Percentiles rank a stretch among this genome's conserved stretches.
These are phyloP conservation scores for Ostrea denselamellosa DNA, from an alignment of 1,140 invertebrate species.

Conservation along the genomic window DNA sequence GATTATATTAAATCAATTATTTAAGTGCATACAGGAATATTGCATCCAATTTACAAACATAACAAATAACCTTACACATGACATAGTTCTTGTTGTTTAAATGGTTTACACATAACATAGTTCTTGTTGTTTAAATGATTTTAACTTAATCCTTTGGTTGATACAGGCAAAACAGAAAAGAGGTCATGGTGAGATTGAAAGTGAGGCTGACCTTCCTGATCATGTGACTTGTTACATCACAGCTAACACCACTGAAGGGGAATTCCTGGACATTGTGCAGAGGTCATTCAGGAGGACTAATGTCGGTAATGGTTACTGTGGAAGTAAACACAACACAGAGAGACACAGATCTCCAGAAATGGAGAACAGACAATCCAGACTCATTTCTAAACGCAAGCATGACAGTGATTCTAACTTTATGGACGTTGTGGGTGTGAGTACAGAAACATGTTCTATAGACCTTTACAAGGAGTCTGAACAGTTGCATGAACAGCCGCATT, in stretches of 20 bases:
- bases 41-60: too few species aligned
- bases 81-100: too few species aligned
- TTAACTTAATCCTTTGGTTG: too few species aligned
- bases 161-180: background rate
- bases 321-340: background rate
- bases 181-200: slow-evolving; percentile 2
- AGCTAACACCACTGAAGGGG: slow-evolving; percentile 62
- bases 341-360: background rate
- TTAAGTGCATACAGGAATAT: too few species aligned
- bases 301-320: background rate
- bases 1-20: too few species aligned
- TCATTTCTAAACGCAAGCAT: background rate
- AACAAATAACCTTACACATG: too few species aligned
- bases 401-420: background rate
- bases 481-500: background rate
- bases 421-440: background rate
- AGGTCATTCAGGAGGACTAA: slow-evolving; percentile 9
- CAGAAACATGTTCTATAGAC: background rate
- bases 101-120: too few species aligned
- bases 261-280: slow-evolving; percentile 63
- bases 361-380: background rate
- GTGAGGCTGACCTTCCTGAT: slow-evolving; percentile 56
- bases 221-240: slow-evolving; percentile 71
- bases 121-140: too few species aligned
- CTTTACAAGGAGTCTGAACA: background rate